Conservation (phyloP, 1,140 invertebrate species). For the Trialeurodes vaporariorum region DNA sequence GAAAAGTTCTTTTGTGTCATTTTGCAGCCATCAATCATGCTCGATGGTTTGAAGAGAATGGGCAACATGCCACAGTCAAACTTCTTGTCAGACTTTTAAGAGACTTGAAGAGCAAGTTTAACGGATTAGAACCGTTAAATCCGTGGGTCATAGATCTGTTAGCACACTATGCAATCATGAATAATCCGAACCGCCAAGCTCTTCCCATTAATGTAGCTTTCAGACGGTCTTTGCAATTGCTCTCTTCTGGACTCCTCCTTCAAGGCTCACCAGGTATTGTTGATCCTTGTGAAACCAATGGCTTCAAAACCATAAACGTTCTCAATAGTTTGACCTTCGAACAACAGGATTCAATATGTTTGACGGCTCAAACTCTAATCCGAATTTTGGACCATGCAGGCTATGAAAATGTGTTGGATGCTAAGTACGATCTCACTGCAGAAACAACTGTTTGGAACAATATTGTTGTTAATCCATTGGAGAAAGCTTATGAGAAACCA, state of each 20-base stretch:
- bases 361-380: conserved; percentile 79
- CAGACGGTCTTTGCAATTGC: conserved; percentile 70
- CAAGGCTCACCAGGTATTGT: conserved; percentile 64
- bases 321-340: conserved; percentile 56
- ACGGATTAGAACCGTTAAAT: conserved; percentile 78
- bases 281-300: conserved; percentile 85
- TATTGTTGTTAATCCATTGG: conserved; percentile 82
- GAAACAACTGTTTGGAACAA: conserved; percentile 90
- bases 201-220: conserved; percentile 85
- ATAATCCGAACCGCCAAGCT: conserved; percentile 85
- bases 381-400: conserved; percentile 84
- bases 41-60: conserved; percentile 97
- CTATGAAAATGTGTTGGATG: conserved; percentile 76
- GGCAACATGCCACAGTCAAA: conserved; percentile 93
- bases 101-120: conserved; percentile 78
- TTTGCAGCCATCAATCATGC: conserved; percentile 84
- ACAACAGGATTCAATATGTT: conserved; percentile 86
- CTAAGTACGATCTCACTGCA: conserved; percentile 40
- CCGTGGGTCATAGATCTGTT: conserved; percentile 96
- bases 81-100: conserved; percentile 83
- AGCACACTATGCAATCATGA: conserved; percentile 93
- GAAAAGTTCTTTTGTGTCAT: conserved; percentile 75
- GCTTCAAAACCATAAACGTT: conserved; percentile 36
- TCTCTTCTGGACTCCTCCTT: conserved; percentile 87
- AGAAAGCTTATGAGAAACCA: conserved; percentile 73